Evolutionary conservation across 1,140 invertebrate species (phyloP), one percentile per base, ranked within the genome.

Genomic region (Aphaenogaster floridana): DNA sequence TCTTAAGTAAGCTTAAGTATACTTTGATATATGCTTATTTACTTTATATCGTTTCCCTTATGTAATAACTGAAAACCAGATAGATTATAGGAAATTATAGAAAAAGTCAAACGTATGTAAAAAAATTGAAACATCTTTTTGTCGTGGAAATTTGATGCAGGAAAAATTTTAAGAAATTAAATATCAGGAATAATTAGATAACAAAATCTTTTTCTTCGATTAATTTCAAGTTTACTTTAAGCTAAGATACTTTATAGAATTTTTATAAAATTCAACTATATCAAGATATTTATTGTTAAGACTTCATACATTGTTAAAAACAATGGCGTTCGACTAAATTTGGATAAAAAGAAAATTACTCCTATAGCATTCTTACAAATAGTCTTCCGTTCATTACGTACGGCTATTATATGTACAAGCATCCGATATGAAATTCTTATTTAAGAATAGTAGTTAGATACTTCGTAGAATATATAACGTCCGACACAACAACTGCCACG

Each of bases 1-100:
- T 74, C 54, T 76, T 76, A 76, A 84, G 69, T 84, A 76, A 57
- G 7, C 68, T 59, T 48, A 59, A 83, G 64, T 50, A 42, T 42
- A 45, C 42, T 61, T 76, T 84, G 54, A 84, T 61, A 39, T 34
- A 71, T 72, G 34, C 4, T 50, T 84, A 76, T 61, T 61, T 74
- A 68, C 34, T 80, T 54, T 69, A 48, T 28, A 64, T 63, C 42
- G 28, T 15, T 48, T 74, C 15, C 2, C n/a, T 57, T 61, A 15
- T 71, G 28, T 57, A 42, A 57, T 71, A 69, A 81, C 59, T 71
- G 36, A 61, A 81, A 71, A 45, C 21, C 39, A 7, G 15, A 57
- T 36, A n/a, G 17, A 39, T 52, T 52, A 42, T 28, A 28, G 28
- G 28, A 28, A 28, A 28, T 80, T 48, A 36, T 5, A 15, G 63